Base-by-base conservation (phyloP, 2,797 vertebrate genomes). In the Mus spretus region DNA sequence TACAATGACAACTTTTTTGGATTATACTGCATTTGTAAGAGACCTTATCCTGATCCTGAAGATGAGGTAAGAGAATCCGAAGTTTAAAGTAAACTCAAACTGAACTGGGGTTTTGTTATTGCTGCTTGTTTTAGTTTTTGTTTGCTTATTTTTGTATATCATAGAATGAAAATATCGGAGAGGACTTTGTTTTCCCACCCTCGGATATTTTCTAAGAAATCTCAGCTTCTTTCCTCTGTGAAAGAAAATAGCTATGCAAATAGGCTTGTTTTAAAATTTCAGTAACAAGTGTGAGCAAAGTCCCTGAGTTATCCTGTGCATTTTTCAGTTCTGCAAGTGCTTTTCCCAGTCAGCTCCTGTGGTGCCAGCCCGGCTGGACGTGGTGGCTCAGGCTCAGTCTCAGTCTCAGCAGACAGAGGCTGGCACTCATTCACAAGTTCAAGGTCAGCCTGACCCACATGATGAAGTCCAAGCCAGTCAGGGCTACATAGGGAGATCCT, bases 1-100 rank as follows among this genome's bases (percentile, higher is more conserved):
- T 99, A 99, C 97, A 99, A 99, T 94, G 99, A 99, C 80, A 99
- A 99, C 98, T 99, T 99, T 98, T 99, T 99, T 9, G 99, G 99
- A 72, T 98, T 99, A 78, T 99, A 99, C 95, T 99, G 99, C 93
- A 99, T 98, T 93, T 99, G 99, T 97, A 99, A 99, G 97, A 99
- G 99, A 95, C 99, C 99, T 0, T 99, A 99, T 91, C 99, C 99
- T 10, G 99, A 99, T 98, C 99, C 99, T 26, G 99, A 99, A 37
- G 99, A 99, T 96, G 99, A 99, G 99, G 99, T 99, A 98, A 98
- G 97, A 96, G 91, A 94, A 50, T 57, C 84, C 53, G 53, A 88
- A 31, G 31, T 74, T 92, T 61, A 88, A 85, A 78, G 50, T 95
- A 78, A 26, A 40, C 57, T 70, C 72, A 84, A 84, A 26, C 14